Conservation (phyloP, 2,113 vertebrate genomes). For the Addax nasomaculatus region DNA sequence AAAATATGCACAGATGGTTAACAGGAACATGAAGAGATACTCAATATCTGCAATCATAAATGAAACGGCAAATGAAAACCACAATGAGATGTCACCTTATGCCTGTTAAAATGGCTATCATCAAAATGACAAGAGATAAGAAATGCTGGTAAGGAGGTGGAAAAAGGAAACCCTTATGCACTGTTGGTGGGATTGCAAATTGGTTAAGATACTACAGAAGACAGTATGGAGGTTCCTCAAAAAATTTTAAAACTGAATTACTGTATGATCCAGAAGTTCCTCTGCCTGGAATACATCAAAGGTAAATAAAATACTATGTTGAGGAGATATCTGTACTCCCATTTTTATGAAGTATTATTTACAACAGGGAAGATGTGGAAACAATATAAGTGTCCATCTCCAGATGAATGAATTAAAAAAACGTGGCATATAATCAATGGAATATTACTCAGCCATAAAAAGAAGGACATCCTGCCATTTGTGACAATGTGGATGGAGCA, state of each 20-base stretch:
- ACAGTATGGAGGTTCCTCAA: neutral
- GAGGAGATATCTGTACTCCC: neutral
- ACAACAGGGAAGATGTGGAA: neutral
- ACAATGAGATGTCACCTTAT: neutral
- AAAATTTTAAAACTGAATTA: neutral
- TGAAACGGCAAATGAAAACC: neutral
- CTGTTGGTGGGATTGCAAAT: neutral
- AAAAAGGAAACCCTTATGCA: neutral
- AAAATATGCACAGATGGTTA: neutral
- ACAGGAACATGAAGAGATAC: neutral
- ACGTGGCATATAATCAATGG: neutral
- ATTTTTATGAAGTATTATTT: neutral
- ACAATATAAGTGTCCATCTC: neutral
- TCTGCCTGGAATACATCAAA: neutral
- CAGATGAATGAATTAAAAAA: neutral
- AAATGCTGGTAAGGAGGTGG: neutral
- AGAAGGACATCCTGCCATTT: neutral
- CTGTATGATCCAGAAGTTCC: neutral
- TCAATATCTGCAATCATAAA: neutral
- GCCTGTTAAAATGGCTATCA: neutral
- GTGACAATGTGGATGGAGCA: neutral
- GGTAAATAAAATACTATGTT: neutral
- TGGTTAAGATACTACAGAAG: neutral
- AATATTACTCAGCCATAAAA: neutral
- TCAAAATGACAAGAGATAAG: neutral